phyloP scores from a whole-genome alignment of 2,888 invertebrate genomes.

The Cosmopolites sordidus region DNA sequence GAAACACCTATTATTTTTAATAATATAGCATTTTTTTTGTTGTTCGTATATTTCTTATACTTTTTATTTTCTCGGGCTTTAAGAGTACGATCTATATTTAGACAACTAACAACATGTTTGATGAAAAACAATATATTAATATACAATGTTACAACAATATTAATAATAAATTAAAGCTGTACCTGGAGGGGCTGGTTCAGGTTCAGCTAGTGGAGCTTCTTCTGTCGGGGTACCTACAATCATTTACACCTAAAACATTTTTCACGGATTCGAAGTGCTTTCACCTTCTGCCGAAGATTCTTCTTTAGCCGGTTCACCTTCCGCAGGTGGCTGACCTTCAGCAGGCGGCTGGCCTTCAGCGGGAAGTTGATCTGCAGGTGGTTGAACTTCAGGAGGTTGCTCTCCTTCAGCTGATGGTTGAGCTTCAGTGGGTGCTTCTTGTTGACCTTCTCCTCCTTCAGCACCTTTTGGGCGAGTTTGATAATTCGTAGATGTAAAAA shows the following conservation, averaged over 20 bases:
- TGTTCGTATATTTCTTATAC: no score
- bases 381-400: constrained; percentile 33
- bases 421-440: constrained; percentile 28
- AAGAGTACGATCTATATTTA: no score
- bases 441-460: constrained; percentile 42
- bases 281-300: constrained; percentile 5
- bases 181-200: constrained; percentile 28
- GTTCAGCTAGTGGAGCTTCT: constrained; percentile 38
- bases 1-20: no score
- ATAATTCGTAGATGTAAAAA: constrained; percentile 18
- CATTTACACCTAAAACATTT: not conserved
- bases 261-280: not conserved
- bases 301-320: constrained; percentile 15
- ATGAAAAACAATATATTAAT: no score
- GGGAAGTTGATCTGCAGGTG: constrained; percentile 39
- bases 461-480: constrained; percentile 35
- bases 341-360: constrained; percentile 34
- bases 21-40: no score
- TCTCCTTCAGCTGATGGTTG: constrained; percentile 39
- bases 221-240: constrained; percentile 23
- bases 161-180: not conserved
- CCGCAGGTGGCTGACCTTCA: constrained; percentile 25
- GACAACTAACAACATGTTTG: no score
- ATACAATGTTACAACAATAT: no score
- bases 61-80: no score